A percentile compares a stretch with the other conserved stretches of the same genome.
phyloP scores from a whole-genome alignment of 2,113 vertebrate species.

The Ia io region DNA sequence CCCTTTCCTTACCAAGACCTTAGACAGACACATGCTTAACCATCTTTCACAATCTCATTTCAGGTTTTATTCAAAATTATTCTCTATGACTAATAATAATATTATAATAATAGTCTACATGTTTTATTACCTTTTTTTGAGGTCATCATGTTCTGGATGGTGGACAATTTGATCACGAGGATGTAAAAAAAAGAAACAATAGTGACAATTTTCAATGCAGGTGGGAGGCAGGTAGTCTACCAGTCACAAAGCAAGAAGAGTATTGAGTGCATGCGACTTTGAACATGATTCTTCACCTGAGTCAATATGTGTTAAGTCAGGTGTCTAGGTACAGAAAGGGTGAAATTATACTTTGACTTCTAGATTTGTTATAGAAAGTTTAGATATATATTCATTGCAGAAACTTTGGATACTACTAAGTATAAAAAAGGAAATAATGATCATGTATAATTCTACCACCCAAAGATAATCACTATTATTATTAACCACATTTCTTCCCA shows the following conservation, averaged over 20 bases:
- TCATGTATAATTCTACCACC: background rate
- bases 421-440: background rate
- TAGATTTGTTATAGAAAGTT: background rate
- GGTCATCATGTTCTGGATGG: conserved; percentile 88
- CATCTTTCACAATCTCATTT: background rate
- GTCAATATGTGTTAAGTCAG: background rate
- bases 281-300: background rate
- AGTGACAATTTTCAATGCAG: conserved; percentile 67
- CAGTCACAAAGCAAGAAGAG: conserved; percentile 75
- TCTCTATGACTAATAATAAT: background rate
- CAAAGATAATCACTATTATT: background rate
- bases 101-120: background rate
- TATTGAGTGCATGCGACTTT: conserved; percentile 78
- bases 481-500: background rate
- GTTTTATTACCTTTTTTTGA: conserved; percentile 54
- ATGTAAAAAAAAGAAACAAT: conserved; percentile 83
- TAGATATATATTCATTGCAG: background rate
- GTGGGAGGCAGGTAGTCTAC: conserved; percentile 68
- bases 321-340: background rate
- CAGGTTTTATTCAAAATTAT: background rate
- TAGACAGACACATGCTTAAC: background rate
- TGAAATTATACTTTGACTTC: background rate
- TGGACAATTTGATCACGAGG: conserved; percentile 88
- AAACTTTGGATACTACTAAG: background rate
- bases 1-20: background rate